Evolutionary conservation across 1,140 invertebrate genomes (phyloP), one percentile per base, ranked within the genome.

Genomic region (Hycleus phaleratus): DNA sequence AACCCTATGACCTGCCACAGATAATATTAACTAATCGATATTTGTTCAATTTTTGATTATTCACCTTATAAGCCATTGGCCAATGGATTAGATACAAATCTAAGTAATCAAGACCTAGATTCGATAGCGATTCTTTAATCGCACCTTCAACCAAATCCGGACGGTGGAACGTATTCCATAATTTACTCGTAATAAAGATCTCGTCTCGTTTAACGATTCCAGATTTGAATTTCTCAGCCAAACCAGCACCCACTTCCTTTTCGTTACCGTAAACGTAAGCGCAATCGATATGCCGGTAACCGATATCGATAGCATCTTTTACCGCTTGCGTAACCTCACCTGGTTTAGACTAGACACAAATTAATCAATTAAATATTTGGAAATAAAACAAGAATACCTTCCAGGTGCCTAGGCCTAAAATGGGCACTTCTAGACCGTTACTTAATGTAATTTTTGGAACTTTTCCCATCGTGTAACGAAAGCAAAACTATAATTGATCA

Each of bases 31-130:
- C 1, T 18, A 1, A 18, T 18, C 18, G 18, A 18, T 18, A 18
- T 18, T 1, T 18, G 18, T 18, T 18, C 2, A 18, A 18, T 18
- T 18, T 18, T 1, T 18, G 18, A 1, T 18, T 1, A 18, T 39
- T 59, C 38, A 11, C 64, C 68, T 68, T 68, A 7, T 64, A 57
- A 3, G 69, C 70, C 8, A 88, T 77, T 7, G 88, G 89, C 85
- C 86, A 91, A 70, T 92, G 89, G 39, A 92, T 85, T 9, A 91
- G 74, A 69, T 84, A 90, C 0, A 91, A 72, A 73, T 92, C 89
- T 6, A 92, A 50, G 66, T 91, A 91, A 6, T 86, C 80, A 0
- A 90, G 68, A 3, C 79, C 79, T 10, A 91, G 76, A 67, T 85
- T 77, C 2, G 77, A 70, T 4, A 91, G 61, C 1, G 85, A 83